phyloP scores from a whole-genome alignment of 2,797 vertebrate genomes.

The Pseudotriccus pelzelni region DNA sequence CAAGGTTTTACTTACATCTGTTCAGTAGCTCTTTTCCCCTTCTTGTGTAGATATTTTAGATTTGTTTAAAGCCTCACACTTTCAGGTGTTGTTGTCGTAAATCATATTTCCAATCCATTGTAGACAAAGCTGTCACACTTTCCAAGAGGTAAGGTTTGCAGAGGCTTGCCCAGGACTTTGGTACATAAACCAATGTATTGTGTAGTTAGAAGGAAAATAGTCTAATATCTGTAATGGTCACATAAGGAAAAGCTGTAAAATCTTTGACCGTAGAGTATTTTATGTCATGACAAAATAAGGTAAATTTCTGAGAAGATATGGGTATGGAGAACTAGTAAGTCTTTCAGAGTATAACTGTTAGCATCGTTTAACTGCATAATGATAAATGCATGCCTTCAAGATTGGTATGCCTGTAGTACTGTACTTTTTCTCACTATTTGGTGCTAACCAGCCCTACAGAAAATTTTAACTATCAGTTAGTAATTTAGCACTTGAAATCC shows the following conservation, averaged over 20 bases:
- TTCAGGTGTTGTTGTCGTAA: conserved; percentile 56
- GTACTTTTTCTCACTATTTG: background rate
- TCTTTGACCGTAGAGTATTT: conserved; percentile 11
- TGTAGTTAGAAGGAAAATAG: conserved; percentile 25
- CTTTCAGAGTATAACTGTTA: conserved; percentile 12
- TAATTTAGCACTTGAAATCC: conserved; percentile 1
- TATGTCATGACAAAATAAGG: conserved; percentile 26
- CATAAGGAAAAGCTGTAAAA: background rate
- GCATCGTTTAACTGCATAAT: background rate
- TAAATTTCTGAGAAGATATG: conserved; percentile 9
- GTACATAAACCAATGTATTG: background rate
- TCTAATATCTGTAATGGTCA: conserved; percentile 17
- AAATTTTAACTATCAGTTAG: background rate
- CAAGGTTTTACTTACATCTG: conserved; percentile 71
- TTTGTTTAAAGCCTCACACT: conserved; percentile 58
- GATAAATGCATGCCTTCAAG: background rate
- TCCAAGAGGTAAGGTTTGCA: conserved; percentile 29
- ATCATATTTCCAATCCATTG: conserved; percentile 61
- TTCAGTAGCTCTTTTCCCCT: conserved; percentile 52
- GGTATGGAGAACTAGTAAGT: background rate
- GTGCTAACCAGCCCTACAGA: background rate
- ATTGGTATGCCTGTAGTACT: background rate
- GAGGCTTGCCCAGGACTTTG: conserved; percentile 37
- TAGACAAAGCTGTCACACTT: conserved; percentile 35
- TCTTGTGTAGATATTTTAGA: conserved; percentile 63